Conservation (phyloP, 30 jellyfish, hydroid and myxozoan genomes). For the Euphysa ruthae region DNA sequence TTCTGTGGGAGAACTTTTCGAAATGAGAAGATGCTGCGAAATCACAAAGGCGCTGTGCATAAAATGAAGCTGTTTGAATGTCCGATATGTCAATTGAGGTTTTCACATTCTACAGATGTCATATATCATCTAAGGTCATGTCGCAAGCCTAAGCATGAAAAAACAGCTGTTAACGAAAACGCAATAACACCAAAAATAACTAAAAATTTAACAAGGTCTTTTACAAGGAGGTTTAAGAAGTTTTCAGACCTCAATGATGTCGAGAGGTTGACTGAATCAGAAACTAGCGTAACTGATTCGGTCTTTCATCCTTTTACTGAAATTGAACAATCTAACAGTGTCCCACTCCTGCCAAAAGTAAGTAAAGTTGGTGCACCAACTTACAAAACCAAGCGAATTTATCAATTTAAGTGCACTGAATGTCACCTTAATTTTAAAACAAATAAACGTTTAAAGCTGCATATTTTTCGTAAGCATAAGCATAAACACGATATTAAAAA, state of each 20-base stretch:
- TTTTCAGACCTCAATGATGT: too few relatives aligned
- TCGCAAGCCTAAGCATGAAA: conserved; percentile 22
- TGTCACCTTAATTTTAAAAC: not conserved
- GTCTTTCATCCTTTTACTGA: too few relatives aligned
- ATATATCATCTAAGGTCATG: conserved; percentile 45
- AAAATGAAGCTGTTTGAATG: conserved; percentile 64
- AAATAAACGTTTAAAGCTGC: conserved; percentile 8
- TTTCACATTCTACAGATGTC: conserved; percentile 58
- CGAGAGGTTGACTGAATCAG: too few relatives aligned
- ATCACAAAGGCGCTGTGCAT: conserved; percentile 67
- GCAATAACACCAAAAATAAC: not conserved
- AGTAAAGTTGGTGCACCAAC: too few relatives aligned
- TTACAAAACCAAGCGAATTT: too few relatives aligned
- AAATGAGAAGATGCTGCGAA: conserved; percentile 59
- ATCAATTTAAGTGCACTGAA: conserved; percentile 5
- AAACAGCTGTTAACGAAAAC: conserved; percentile 11
- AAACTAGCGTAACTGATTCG: too few relatives aligned
- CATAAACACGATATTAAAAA: not conserved
- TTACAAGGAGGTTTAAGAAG: too few relatives aligned
- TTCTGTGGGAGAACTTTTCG: conserved; percentile 53
- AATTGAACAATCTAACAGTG: too few relatives aligned
- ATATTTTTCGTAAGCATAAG: not conserved
- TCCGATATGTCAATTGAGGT: conserved; percentile 43
- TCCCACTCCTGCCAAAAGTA: too few relatives aligned
- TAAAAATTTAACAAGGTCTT: too few relatives aligned